Evolutionary conservation across 2,113 vertebrate genomes (phyloP), one percentile per base, ranked within the genome.

Genomic region (Syrrhaptes paradoxus): DNA sequence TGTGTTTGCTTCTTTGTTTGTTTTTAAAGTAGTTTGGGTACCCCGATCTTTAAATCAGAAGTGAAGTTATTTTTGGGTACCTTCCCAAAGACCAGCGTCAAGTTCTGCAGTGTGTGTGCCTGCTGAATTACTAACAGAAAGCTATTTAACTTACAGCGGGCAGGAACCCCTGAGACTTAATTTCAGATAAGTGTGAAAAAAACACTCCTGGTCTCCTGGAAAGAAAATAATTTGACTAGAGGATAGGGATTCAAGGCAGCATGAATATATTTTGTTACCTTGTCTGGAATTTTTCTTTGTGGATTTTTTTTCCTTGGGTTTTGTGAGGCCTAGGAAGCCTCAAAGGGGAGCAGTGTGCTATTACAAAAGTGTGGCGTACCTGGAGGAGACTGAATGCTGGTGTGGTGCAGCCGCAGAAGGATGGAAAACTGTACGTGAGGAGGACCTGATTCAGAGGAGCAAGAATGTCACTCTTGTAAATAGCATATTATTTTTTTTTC

Each of bases 351-450:
- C 38, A 58, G 16, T 0, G 0, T 76, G 51, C 16, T 6, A 2
- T 85, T 73, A 20, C 28, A 32, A 16, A 81, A 41, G 13, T 17
- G 14, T 21, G 52, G 22, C 38, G 80, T 95, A 57, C 31, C 36
- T 89, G 91, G 31, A 43, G 63, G n/a, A n/a, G 25, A 32, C 46
- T 49, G 73, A 54, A 17, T 1, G 4, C 57, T 71, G 1, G 2
- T 61, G 55, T 77, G 31, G 7, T 38, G 43, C 10, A 31, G 49
- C 13, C 52, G 21, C 32, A 52, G 83, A 55, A 66, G 59, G 58
- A 25, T n/a, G 43, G 32, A 78, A 66, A 62, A 16, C 14, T 1
- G 1, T 55, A 4, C 0, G 0, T 0, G 0, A 48, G 41, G 54
- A 79, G 25, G 20, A 68, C 6, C 16, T 67, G 55, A 61, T 38